phyloP scores from a whole-genome alignment of 2,888 invertebrate species.

The Tinea trinotella region DNA sequence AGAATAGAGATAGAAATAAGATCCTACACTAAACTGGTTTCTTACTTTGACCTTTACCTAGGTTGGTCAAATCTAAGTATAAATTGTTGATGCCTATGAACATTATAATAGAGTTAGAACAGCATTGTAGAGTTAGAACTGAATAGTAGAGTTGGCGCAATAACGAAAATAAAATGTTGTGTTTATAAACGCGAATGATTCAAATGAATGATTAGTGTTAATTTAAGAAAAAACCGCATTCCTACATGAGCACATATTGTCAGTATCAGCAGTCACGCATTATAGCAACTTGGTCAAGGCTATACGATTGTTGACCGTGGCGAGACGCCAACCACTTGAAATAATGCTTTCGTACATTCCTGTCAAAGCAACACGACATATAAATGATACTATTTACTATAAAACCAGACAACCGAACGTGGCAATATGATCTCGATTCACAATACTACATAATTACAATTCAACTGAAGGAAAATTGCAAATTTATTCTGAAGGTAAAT shows the following conservation, averaged over 20 bases:
- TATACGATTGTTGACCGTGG: slow-evolving; percentile 56
- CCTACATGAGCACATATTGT: slow-evolving; percentile 14
- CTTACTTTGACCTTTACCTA: too few relatives aligned
- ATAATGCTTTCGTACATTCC: not conserved
- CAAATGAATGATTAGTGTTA: too few relatives aligned
- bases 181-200: too few relatives aligned
- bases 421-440: not conserved
- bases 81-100: too few relatives aligned
- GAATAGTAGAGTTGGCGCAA: too few relatives aligned
- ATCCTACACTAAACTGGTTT: too few relatives aligned
- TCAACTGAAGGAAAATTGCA: not conserved
- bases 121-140: too few relatives aligned
- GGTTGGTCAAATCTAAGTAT: too few relatives aligned
- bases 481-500: slow-evolving; percentile 5
- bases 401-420: not conserved
- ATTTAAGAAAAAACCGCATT: slow-evolving; percentile 8
- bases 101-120: too few relatives aligned
- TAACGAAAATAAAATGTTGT: too few relatives aligned
- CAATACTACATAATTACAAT: too few relatives aligned
- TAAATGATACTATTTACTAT: not conserved
- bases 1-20: too few relatives aligned
- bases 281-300: slow-evolving; percentile 59
- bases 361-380: slow-evolving; percentile 1
- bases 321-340: slow-evolving; percentile 46
- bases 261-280: slow-evolving; percentile 15